These are phyloP conservation scores for Megaleporinus macrocephalus DNA, from an alignment of 2,113 vertebrate genomes.

Conservation along the genomic window DNA sequence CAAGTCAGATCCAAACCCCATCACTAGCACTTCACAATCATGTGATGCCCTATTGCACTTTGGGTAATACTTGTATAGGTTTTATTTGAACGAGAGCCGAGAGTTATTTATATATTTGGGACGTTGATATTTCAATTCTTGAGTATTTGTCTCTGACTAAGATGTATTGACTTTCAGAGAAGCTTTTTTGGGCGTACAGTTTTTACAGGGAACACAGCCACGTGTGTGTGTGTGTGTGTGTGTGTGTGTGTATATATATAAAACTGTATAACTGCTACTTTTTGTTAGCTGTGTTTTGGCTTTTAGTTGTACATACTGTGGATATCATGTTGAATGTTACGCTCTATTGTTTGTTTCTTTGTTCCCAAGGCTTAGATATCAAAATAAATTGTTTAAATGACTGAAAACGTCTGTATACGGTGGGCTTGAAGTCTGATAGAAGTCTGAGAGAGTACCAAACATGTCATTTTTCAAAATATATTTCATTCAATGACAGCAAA, in stretches of 20 bases:
- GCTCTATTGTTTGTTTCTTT: conserved; percentile 65
- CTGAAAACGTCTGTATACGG: neutral
- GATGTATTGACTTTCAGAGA: conserved; percentile 39
- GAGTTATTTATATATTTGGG: conserved; percentile 54
- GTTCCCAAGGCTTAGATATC: conserved; percentile 58
- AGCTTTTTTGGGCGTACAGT: conserved; percentile 62
- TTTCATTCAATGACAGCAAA: conserved; percentile 14
- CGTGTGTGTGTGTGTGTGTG: neutral
- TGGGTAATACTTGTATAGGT: conserved; percentile 41
- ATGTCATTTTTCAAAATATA: conserved; percentile 10
- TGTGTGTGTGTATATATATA: conserved; percentile 2
- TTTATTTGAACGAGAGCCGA: conserved; percentile 41
- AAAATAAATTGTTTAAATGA: conserved; percentile 66
- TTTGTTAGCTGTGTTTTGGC: conserved; percentile 43
- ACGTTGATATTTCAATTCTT: conserved; percentile 40
- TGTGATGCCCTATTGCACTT: conserved; percentile 43
- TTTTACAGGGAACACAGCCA: conserved; percentile 52
- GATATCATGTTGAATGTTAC: conserved; percentile 48
- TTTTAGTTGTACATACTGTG: conserved; percentile 57
- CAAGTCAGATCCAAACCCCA: conserved; percentile 4
- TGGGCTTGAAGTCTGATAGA: neutral
- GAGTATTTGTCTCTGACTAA: conserved; percentile 54
- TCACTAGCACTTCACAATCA: conserved; percentile 41
- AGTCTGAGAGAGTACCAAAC: neutral
- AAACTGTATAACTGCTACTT: conserved; percentile 45